Conservation (phyloP, 2,888 invertebrate species). For the Drosophila infuscata region DNA sequence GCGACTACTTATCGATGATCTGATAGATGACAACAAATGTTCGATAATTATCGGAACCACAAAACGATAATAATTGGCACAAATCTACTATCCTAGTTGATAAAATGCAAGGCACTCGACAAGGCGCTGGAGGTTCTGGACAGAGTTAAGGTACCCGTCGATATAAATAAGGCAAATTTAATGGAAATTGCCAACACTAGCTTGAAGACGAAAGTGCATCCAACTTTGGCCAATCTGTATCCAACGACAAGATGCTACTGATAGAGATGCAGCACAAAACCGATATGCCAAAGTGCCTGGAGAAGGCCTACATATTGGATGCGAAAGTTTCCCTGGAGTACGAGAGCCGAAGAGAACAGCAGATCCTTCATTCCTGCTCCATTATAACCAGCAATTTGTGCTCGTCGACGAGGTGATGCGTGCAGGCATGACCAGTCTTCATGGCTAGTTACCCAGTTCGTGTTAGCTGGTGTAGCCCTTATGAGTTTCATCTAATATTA, state of each 20-base stretch:
- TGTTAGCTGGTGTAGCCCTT: constrained; percentile 20
- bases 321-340: no score
- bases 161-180: constrained; percentile 88
- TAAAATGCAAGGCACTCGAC: constrained; percentile 88
- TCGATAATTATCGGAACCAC: background rate
- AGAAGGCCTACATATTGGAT: no score
- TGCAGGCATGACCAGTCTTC: constrained; percentile 98
- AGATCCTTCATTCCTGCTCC: constrained; percentile 98
- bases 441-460: constrained; percentile 87
- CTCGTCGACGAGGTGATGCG: constrained; percentile 99
- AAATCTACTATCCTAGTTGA: background rate
- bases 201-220: constrained; percentile 96
- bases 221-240: constrained; percentile 94
- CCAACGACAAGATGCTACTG: constrained; percentile 86
- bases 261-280: constrained; percentile 99
- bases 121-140: constrained; percentile 96
- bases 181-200: constrained; percentile 96
- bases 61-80: background rate
- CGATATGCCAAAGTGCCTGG: no score
- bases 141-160: constrained; percentile 92
- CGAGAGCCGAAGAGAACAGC: constrained; percentile 94
- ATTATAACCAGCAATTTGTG: constrained; percentile 98
- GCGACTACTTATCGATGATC: constrained; percentile 8
- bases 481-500: constrained; percentile 53
- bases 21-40: background rate